Percentiles rank a stretch among this genome's conserved stretches.
phyloP scores from a whole-genome alignment of 2,113 vertebrate species.

The Limnothrissa miodon region DNA sequence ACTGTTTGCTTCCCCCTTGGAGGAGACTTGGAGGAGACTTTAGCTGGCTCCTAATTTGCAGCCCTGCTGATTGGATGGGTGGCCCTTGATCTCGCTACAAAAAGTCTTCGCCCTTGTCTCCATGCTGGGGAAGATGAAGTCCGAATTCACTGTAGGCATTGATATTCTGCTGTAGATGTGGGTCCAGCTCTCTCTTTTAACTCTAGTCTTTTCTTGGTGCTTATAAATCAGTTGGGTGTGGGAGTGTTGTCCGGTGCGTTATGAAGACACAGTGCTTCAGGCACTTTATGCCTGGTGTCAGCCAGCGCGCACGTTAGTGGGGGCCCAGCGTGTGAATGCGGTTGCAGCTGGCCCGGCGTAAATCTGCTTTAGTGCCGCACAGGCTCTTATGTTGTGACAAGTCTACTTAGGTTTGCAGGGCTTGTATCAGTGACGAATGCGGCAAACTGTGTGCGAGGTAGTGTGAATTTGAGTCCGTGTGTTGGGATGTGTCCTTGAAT shows the following conservation, averaged over 20 bases:
- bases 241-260: conserved; percentile 16
- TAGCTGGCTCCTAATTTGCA: not conserved
- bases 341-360: conserved; percentile 22
- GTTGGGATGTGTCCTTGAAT: not conserved
- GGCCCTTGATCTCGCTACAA: not conserved
- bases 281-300: not conserved
- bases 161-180: conserved; percentile 3
- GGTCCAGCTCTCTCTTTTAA: not conserved
- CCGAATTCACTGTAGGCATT: not conserved
- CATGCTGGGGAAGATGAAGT: not conserved
- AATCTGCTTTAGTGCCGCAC: conserved; percentile 44
- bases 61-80: not conserved
- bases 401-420: conserved; percentile 44
- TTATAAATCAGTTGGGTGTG: conserved; percentile 7
- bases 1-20: not conserved
- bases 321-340: conserved; percentile 28
- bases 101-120: not conserved
- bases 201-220: not conserved
- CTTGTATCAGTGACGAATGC: conserved; percentile 51
- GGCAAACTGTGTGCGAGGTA: conserved; percentile 9
- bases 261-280: not conserved
- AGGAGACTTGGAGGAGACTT: not conserved
- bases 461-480: not conserved
- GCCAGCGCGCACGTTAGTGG: conserved; percentile 25
- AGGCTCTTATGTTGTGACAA: conserved; percentile 41